Evolutionary conservation across 2,888 invertebrate species (phyloP).

Genomic region (Gryllus longicercus): DNA sequence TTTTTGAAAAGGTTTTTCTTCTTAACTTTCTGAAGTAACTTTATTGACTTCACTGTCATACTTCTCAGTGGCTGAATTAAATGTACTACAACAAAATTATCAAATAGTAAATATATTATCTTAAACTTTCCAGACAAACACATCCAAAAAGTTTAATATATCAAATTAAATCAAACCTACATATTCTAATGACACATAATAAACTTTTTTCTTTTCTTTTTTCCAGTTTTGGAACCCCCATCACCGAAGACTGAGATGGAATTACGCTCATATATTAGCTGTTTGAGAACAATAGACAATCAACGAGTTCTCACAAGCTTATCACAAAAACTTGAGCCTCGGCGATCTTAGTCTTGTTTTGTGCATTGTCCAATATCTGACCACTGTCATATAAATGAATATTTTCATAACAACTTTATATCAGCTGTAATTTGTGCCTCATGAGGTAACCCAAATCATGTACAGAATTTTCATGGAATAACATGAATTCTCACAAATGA

Average conservation of each 20-base stretch:
- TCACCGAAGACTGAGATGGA: constrained; percentile 68
- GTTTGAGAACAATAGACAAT: constrained; percentile 75
- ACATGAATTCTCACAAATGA: too few species aligned
- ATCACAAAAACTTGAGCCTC: constrained; percentile 73
- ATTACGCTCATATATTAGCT: constrained; percentile 65
- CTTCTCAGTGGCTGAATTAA: too few species aligned
- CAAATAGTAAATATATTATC: too few species aligned
- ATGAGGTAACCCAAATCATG: too few species aligned
- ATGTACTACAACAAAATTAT: too few species aligned
- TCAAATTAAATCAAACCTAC: too few species aligned
- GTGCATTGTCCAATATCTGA: constrained; percentile 21
- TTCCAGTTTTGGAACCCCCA: constrained; percentile 64
- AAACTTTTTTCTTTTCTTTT: constrained; percentile 23
- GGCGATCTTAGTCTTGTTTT: constrained; percentile 49
- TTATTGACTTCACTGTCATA: too few species aligned
- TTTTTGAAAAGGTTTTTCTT: neutral
- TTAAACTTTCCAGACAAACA: too few species aligned
- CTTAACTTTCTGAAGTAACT: too few species aligned
- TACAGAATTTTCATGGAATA: too few species aligned
- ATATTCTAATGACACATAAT: neutral
- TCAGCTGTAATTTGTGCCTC: too few species aligned
- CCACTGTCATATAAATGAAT: constrained; percentile 17
- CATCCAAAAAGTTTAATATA: too few species aligned
- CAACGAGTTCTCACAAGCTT: constrained; percentile 70
- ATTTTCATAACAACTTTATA: neutral